Base-by-base conservation (phyloP, 2,888 invertebrate genomes). In the Furcula furcula region DNA sequence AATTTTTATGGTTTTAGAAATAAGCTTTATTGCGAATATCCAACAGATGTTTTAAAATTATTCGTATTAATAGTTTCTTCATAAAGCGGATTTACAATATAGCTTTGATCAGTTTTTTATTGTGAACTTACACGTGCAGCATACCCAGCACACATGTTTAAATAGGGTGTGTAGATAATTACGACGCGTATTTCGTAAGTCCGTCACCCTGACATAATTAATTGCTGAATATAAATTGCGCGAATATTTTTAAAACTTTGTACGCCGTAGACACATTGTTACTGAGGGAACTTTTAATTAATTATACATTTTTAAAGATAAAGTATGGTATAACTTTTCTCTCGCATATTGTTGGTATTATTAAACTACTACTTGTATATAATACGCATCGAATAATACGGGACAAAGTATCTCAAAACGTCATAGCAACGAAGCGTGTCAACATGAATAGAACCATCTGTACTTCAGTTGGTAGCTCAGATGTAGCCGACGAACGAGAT, bases 361-460 rank as follows among this genome's bases (percentile, higher is more conserved):
- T n/a, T n/a, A n/a, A n/a, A n/a, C n/a, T n/a, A n/a, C n/a, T n/a
- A n/a, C n/a, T n/a, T n/a, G n/a, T n/a, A n/a, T n/a, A n/a, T n/a
- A n/a, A n/a, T n/a, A n/a, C n/a, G n/a, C n/a, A n/a, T n/a, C n/a
- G n/a, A n/a, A n/a, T 16, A 4, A 6, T 16, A 16, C 3, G 16
- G 6, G 16, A 7, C 23, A 23, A 23, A 1, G 12, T 7, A 9
- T 23, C 10, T 13, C 2, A 16, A 47, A 49, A 43, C 46, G 40
- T 46, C 30, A 40, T 32, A 41, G 45, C 51, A 59, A 62, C 50
- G 56, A 62, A 55, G 61, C 65, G 62, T 65, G 60, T 60, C 51
- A 54, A 43, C 52, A 55, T 72, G 70, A 71, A 70, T 69, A 64
- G 68, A 54, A 51, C 54, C 28, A 52, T 50, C 57, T 40, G 44